Evolutionary conservation across 1,140 invertebrate genomes (phyloP).

Genomic region (Drosophila malerkotliana): DNA sequence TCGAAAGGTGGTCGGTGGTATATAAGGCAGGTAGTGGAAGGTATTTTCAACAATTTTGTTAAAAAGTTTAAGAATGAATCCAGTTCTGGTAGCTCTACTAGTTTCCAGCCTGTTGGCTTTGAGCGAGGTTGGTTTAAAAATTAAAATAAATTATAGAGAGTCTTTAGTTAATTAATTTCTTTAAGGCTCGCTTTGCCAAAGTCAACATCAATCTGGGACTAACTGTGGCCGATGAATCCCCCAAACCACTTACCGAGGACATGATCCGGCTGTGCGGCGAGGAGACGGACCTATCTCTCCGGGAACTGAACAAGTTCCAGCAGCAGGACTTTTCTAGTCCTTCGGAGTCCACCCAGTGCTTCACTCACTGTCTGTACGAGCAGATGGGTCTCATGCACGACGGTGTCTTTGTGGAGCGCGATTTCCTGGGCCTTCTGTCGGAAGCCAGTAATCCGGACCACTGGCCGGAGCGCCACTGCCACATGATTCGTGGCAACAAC

Average conservation of each 20-base stretch:
- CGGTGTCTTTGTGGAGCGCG: conserved; percentile 50
- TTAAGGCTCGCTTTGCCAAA: conserved; percentile 47
- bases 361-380: conserved; percentile 58
- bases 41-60: neutral
- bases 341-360: conserved; percentile 48
- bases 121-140: conserved; percentile 4
- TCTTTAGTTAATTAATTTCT: neutral
- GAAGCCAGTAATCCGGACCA: conserved; percentile 33
- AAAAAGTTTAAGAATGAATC: conserved; percentile 21
- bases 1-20: conserved; percentile 1
- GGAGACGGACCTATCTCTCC: conserved; percentile 47
- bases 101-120: conserved; percentile 4
- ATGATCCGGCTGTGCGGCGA: conserved; percentile 53
- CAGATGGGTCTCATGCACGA: conserved; percentile 61
- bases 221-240: conserved; percentile 43
- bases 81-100: conserved; percentile 11
- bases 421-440: conserved; percentile 31
- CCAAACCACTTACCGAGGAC: conserved; percentile 42
- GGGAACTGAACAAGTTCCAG: conserved; percentile 45
- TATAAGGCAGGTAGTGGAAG: conserved; percentile 11
- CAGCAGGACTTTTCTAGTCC: conserved; percentile 34
- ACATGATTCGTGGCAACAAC: conserved; percentile 34
- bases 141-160: no score
- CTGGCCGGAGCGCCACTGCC: conserved; percentile 36
- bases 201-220: conserved; percentile 52